Evolutionary conservation across 1,140 invertebrate species (phyloP).

Genomic region (Tribolium castaneum): DNA sequence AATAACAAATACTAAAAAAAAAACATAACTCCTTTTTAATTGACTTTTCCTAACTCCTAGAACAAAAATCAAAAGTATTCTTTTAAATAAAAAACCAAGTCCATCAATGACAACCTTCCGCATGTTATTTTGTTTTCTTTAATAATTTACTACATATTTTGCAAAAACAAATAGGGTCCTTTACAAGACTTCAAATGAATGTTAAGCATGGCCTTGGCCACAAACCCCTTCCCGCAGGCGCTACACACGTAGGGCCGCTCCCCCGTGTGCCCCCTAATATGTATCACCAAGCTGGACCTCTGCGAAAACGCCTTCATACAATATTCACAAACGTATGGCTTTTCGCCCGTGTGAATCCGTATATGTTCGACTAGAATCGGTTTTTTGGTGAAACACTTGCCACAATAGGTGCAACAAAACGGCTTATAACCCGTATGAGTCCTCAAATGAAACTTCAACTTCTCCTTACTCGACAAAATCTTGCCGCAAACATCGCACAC

Average conservation of each 20-base stretch:
- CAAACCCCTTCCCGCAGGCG: conserved; percentile 65
- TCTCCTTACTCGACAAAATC: conserved; percentile 60
- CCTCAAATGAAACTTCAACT: conserved; percentile 65
- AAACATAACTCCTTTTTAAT: too few species aligned
- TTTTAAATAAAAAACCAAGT: too few species aligned
- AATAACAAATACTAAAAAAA: too few species aligned
- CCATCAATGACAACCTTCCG: too few species aligned
- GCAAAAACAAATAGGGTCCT: conserved; percentile 41
- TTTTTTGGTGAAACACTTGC: conserved; percentile 64
- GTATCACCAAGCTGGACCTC: conserved; percentile 71
- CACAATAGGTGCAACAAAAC: conserved; percentile 67
- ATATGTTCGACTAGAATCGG: conserved; percentile 64
- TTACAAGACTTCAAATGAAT: conserved; percentile 69
- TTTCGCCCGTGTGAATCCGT: conserved; percentile 66
- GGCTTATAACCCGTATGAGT: conserved; percentile 71
- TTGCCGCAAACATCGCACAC: conserved; percentile 63
- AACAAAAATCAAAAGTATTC: too few species aligned
- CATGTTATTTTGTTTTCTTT: too few species aligned
- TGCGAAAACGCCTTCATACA: conserved; percentile 77
- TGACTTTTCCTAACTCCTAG: too few species aligned
- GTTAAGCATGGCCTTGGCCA: conserved; percentile 72
- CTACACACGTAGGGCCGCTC: conserved; percentile 65
- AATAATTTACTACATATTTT: background rate
- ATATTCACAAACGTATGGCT: conserved; percentile 66
- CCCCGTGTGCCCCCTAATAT: conserved; percentile 63